A percentile compares a stretch with the other conserved stretches of the same genome.
Conservation (phyloP, 92 coral and sea anemone genomes). For the Paragorgia papillata region DNA sequence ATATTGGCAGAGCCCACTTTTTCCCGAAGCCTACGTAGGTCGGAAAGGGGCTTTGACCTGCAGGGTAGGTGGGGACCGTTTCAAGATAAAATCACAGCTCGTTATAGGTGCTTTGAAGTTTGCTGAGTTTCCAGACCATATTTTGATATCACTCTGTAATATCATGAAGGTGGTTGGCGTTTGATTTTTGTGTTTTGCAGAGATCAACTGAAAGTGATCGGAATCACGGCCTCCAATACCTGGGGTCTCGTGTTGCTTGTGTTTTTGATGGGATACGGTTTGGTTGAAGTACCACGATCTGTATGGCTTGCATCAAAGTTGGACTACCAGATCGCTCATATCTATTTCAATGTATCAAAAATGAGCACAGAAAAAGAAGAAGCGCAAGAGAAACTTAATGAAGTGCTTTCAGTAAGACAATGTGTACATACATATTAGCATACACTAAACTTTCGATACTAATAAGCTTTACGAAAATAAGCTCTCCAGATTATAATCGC, state of each 20-base stretch:
- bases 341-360: conserved; percentile 93
- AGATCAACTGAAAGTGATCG: conserved; percentile 74
- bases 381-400: conserved; percentile 90
- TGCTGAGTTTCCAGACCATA: too few species aligned
- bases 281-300: conserved; percentile 92
- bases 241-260: conserved; percentile 95
- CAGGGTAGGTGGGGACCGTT: too few species aligned
- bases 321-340: conserved; percentile 92
- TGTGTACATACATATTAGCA: background rate
- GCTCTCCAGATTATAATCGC: too few species aligned
- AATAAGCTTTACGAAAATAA: too few species aligned
- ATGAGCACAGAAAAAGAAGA: conserved; percentile 95
- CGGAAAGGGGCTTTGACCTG: too few species aligned
- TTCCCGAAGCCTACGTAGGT: too few species aligned
- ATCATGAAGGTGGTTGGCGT: background rate
- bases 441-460: too few species aligned
- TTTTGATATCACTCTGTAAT: background rate
- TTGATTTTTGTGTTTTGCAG: conserved; percentile 33
- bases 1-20: too few species aligned
- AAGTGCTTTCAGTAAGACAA: conserved; percentile 78
- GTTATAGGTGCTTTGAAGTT: too few species aligned
- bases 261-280: conserved; percentile 93
- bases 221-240: conserved; percentile 97
- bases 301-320: conserved; percentile 90
- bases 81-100: too few species aligned